These are phyloP conservation scores for Dermolepida albohirtum DNA, from an alignment of 2,888 invertebrate species.

Conservation along the genomic window DNA sequence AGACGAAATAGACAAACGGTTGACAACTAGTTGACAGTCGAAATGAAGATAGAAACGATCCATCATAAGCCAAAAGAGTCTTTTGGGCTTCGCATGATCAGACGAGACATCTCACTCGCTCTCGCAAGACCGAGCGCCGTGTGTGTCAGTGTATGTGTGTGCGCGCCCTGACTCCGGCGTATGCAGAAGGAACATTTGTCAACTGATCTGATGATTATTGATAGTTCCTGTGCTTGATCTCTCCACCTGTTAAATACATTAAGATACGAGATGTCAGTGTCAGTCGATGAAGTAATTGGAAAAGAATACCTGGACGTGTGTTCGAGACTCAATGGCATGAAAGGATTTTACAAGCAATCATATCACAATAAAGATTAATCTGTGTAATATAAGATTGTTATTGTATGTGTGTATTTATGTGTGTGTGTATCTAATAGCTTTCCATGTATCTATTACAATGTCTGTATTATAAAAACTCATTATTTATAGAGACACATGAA, in stretches of 20 bases:
- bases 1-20: conserved; percentile 33
- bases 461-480: too few species aligned
- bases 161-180: too few species aligned
- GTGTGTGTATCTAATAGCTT: too few species aligned
- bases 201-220: conserved; percentile 39
- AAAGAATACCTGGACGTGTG: conserved; percentile 4
- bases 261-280: conserved; percentile 17
- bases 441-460: too few species aligned
- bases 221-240: conserved; percentile 20
- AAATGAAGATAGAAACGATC: conserved; percentile 36
- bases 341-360: neutral
- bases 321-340: neutral
- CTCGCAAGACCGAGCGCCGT: neutral
- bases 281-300: conserved; percentile 1
- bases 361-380: conserved; percentile 1
- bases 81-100: conserved; percentile 13
- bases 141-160: too few species aligned
- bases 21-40: conserved; percentile 43
- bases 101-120: conserved; percentile 1
- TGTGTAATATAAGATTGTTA: neutral
- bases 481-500: too few species aligned
- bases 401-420: neutral
- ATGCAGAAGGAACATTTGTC: conserved; percentile 28
- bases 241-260: conserved; percentile 27
- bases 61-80: conserved; percentile 37